Base-by-base conservation (phyloP, 2,888 invertebrate species). In the Clistopyga incitator region DNA sequence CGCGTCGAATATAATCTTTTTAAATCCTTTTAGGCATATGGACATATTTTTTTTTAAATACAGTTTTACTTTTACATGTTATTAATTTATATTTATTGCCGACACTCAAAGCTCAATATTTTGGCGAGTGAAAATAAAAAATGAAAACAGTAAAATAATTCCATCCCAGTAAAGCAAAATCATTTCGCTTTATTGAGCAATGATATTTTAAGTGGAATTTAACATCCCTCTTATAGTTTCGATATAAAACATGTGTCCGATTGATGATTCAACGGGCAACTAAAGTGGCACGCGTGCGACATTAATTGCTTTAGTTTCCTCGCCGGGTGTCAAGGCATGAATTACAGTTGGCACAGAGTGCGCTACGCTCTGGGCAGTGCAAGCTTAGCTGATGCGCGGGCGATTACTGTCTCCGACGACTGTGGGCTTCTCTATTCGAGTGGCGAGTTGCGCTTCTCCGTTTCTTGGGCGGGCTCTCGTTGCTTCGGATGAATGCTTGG, bases 281-380 rank as follows among this genome's bases (percentile, higher is more conserved):
- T n/a, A 65, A 56, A 79, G 42, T 56, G 61, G 45, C 71, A 56
- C 45, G 50, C 54, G 54, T 71, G 47, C 72, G 85, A 86, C 81
- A 79, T 85, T 86, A 84, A 86, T 75, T 42, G 84, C 70, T 72
- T 75, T 47, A 78, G 65, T 65, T 82, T 54, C 65, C 65, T 80
- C 78, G 70, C 71, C 64, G 74, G 34, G 74, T 74, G 85, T 71
- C 84, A 71, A 65, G 65, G 56, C 82, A 56, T 81, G 61, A 85
- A 85, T 85, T 75, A 47, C 18, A 61, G 56, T 81, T 85, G 84
- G 83, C 86, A 84, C 81, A 82, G 65, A 71, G 78, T 54, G 74
- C 70, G 79, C 77, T 77, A n/a, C 75, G 75, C 34, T 29, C 18
- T 56, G 56, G n/a, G n/a, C 10, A 18, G 10, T 34, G 81, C 78